Evolutionary conservation across 23 tunicate species (phyloP), one percentile per base, ranked within the genome.

Genomic region (Ascidia mentula): DNA sequence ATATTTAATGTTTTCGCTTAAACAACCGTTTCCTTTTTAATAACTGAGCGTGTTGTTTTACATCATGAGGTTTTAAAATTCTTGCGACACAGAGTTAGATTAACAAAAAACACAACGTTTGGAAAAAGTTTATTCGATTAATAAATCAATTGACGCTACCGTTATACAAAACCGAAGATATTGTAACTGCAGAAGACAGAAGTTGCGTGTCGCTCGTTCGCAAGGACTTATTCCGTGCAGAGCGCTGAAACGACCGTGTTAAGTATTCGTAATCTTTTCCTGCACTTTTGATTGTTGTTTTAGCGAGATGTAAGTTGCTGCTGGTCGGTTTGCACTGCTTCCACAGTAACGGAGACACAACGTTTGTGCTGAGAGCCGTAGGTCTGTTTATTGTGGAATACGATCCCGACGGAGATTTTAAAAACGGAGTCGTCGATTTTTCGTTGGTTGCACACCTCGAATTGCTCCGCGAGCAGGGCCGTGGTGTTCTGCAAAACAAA

Each of bases 271-370:
- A 71, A 34, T 71, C 74, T 31, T 71, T 71, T 35, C 39, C 74
- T 28, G 39, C 39, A 18, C 39, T 71, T 6, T 36, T 34, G 18
- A 36, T 71, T 3, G 74, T 6, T 3, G 39, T n/a, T 7, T 71
- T 71, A 28, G 74, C 74, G 13, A 53, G 22, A 9, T 53, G 65
- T 6, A 53, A 28, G 24, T 53, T 53, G 65, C 65, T 53, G 65
- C 24, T 6, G 18, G 18, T 71, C 38, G 38, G 39, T 34, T 71
- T 71, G 32, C 74, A 71, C 18, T 34, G 38, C 32, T 71, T 71
- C 74, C 74, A 71, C 39, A 71, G 74, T 18, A 71, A 36, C 1
- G 74, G 74, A 35, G 74, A 34, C 18, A 71, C 74, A 28, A 71
- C 74, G 38, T n/a, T 36, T n/a, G 74, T 34, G 32, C 8, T 71